phyloP scores from a whole-genome alignment of 1,140 invertebrate species.

The honey bee (Apis mellifera) region Amel_HAv3.1 CM009937.2:1331001-1331500 shows the following conservation, averaged over 20 bases:
- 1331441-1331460: slow-evolving; percentile 24
- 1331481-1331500: background rate
- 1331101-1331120: background rate
- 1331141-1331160: background rate
- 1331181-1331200: slow-evolving; percentile 80
- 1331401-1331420: slow-evolving; percentile 9
- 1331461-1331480: background rate
- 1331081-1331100: slow-evolving; percentile 27
- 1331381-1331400: slow-evolving; percentile 35
- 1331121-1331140: background rate
- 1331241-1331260: slow-evolving; percentile 40
- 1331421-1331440: slow-evolving; percentile 27
- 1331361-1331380: slow-evolving; percentile 28
- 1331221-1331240: slow-evolving; percentile 80
- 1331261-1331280: slow-evolving; percentile 43
- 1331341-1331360: background rate
- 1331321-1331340: slow-evolving; percentile 19
- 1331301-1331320: slow-evolving; percentile 48
- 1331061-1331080: slow-evolving; percentile 24
- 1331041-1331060: slow-evolving; percentile 45
- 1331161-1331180: slow-evolving; percentile 74
- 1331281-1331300: slow-evolving; percentile 37
- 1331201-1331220: slow-evolving; percentile 79
- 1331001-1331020: background rate
- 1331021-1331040: background rate